These are phyloP conservation scores for Rhinoptilus africanus DNA, from an alignment of 2,113 vertebrate species.

Conservation along the genomic window DNA sequence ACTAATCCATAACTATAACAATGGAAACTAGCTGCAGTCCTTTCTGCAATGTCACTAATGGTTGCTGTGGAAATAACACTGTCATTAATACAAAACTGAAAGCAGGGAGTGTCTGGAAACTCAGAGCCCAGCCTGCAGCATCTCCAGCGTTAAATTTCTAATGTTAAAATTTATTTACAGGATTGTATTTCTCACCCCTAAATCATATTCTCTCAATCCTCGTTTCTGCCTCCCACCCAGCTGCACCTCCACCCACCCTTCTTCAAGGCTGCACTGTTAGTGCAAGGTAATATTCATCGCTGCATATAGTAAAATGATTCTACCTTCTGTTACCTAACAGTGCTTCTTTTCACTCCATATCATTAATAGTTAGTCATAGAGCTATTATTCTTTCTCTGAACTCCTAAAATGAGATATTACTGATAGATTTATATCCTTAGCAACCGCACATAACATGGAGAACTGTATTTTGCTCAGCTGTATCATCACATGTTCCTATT, in stretches of 20 bases:
- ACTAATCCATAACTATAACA: background rate
- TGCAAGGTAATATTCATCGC: conserved; percentile 59
- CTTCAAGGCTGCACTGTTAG: conserved; percentile 60
- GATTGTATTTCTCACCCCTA: conserved; percentile 8
- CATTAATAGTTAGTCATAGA: conserved; percentile 76
- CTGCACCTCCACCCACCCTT: conserved; percentile 52
- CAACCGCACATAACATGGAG: conserved; percentile 59
- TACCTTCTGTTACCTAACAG: conserved; percentile 69
- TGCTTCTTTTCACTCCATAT: conserved; percentile 52
- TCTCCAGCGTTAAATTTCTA: conserved; percentile 13
- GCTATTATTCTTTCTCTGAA: conserved; percentile 70
- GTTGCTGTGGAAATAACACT: conserved; percentile 25
- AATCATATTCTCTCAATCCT: conserved; percentile 25
- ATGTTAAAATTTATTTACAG: conserved; percentile 19
- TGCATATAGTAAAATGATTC: conserved; percentile 64
- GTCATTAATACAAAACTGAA: background rate
- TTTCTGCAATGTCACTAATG: background rate
- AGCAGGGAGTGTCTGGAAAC: background rate
- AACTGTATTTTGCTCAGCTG: conserved; percentile 38
- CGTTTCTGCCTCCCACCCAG: conserved; percentile 48
- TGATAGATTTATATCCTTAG: conserved; percentile 65
- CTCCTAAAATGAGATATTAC: conserved; percentile 64
- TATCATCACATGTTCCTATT: background rate
- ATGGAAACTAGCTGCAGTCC: background rate
- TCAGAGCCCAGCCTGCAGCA: background rate